These are phyloP conservation scores for Tipula lateralis DNA, from an alignment of 2,888 invertebrate species.

Conservation along the genomic window DNA sequence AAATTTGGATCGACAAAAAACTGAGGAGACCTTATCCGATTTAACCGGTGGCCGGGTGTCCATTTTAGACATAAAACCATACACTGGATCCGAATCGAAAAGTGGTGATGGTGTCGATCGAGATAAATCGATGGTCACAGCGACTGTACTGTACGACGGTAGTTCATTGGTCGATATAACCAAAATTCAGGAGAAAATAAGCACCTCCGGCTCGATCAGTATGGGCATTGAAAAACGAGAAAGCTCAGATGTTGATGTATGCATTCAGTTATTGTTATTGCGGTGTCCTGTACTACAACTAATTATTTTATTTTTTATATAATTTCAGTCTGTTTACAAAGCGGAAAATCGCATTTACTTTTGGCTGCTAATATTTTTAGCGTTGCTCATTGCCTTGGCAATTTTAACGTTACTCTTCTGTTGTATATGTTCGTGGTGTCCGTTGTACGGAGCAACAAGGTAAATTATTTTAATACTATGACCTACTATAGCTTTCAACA, in stretches of 20 bases:
- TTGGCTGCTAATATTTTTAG: constrained; percentile 73
- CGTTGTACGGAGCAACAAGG: constrained; percentile 74
- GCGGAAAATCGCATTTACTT: constrained; percentile 67
- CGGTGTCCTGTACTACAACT: neutral
- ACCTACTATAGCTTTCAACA: neutral
- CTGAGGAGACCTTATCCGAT: constrained; percentile 69
- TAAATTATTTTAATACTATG: constrained; percentile 42
- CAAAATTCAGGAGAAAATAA: constrained; percentile 61
- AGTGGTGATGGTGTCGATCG: constrained; percentile 52
- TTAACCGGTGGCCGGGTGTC: constrained; percentile 75
- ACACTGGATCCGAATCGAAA: constrained; percentile 55
- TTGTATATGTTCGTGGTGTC: constrained; percentile 79
- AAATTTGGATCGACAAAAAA: constrained; percentile 65
- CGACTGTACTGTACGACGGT: constrained; percentile 63
- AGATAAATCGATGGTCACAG: constrained; percentile 67
- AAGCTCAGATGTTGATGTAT: neutral
- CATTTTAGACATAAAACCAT: constrained; percentile 69
- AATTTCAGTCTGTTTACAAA: constrained; percentile 63
- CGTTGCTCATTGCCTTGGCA: constrained; percentile 67
- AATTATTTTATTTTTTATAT: constrained; percentile 33
- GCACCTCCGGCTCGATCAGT: constrained; percentile 38
- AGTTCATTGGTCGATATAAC: constrained; percentile 66
- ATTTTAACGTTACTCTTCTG: constrained; percentile 70
- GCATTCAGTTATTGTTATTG: too few relatives aligned
- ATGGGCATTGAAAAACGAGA: constrained; percentile 43